Evolutionary conservation across 2,113 vertebrate genomes (phyloP).

Genomic region (Aspidoscelis tigris): DNA sequence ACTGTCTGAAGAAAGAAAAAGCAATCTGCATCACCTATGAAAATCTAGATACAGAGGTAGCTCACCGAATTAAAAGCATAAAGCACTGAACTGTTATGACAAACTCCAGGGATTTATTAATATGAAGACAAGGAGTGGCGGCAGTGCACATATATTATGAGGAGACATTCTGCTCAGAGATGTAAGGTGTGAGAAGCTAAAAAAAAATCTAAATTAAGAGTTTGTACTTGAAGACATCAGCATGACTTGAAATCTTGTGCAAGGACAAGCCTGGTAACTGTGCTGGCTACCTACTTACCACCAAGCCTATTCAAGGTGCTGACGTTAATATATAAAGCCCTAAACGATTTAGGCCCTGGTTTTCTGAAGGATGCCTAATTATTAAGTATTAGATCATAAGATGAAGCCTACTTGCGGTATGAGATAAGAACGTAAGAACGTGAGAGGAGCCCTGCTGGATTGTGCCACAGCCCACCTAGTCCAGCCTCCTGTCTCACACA

Average conservation of each 20-base stretch:
- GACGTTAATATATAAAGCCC: no score
- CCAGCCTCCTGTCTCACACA: no score
- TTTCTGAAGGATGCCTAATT: no score
- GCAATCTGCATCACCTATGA: neutral
- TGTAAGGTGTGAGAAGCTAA: neutral
- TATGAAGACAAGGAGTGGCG: neutral
- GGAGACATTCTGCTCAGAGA: neutral
- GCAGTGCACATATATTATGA: neutral
- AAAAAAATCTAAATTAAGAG: neutral
- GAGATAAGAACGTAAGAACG: no score
- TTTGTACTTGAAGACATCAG: neutral
- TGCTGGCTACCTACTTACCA: no score
- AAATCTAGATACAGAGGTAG: neutral
- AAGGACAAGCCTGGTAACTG: neutral
- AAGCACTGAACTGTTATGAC: neutral
- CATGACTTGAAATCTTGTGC: neutral
- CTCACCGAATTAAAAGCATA: neutral
- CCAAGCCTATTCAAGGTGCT: no score
- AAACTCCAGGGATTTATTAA: neutral
- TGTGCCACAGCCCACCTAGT: no score
- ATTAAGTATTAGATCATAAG: no score
- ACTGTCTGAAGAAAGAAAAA: neutral
- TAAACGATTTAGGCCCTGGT: no score
- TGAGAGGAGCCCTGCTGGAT: no score
- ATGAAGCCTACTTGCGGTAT: no score